phyloP scores from a whole-genome alignment of 2,797 vertebrate genomes.

The Alfaro cultratus region DNA sequence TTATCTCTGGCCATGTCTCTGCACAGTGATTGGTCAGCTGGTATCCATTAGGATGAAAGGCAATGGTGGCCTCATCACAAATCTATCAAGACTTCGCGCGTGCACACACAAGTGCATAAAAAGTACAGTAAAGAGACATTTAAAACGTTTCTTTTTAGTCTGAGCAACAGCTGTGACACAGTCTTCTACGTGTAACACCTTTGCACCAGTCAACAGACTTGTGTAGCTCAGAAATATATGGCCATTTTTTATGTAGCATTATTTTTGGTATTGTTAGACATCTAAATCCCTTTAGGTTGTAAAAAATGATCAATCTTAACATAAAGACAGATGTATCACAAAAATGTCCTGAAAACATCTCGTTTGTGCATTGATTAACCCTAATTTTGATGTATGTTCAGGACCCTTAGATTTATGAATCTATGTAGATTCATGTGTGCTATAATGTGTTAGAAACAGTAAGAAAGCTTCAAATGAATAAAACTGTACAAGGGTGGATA shows the following conservation, averaged over 20 bases:
- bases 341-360: background rate
- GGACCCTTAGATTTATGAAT: too few relatives aligned
- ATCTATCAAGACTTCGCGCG: constrained; percentile 68
- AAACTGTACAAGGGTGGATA: too few relatives aligned
- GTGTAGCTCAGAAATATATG: background rate
- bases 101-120: constrained; percentile 24
- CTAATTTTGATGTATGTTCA: too few relatives aligned
- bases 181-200: constrained; percentile 38
- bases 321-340: background rate
- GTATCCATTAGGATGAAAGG: constrained; percentile 81
- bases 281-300: background rate
- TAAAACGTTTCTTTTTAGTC: constrained; percentile 10
- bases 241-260: background rate
- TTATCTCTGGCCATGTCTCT: constrained; percentile 73
- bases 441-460: too few relatives aligned
- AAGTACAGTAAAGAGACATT: constrained; percentile 16
- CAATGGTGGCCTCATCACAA: constrained; percentile 70
- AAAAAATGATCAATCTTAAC: background rate
- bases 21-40: constrained; percentile 79
- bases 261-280: background rate
- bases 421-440: too few relatives aligned
- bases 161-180: constrained; percentile 32
- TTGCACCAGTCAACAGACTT: background rate
- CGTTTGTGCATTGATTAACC: background rate
- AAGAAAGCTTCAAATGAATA: too few relatives aligned